Evolutionary conservation across 35 echinoderm and acorn worm genomes (phyloP).

Genomic region (Anneissia japonica): DNA sequence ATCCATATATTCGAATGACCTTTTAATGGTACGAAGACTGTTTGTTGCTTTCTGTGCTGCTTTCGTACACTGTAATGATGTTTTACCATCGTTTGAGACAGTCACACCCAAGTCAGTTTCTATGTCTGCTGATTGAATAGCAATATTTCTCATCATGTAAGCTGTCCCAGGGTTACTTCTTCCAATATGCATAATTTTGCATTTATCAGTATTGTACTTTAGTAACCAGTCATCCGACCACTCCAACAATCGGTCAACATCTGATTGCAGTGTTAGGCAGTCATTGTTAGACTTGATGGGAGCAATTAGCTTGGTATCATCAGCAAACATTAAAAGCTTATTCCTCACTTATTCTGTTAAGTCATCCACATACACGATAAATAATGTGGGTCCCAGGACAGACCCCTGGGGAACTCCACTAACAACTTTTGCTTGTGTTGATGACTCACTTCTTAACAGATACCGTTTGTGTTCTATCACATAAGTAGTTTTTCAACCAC

Average conservation of each 20-base stretch:
- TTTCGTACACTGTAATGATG: slow-evolving; percentile 8
- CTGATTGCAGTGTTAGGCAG: neutral
- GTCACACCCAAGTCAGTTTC: slow-evolving; percentile 5
- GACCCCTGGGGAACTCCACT: no score
- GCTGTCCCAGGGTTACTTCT: neutral
- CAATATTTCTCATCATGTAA: neutral
- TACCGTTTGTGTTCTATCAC: no score
- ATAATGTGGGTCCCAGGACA: no score
- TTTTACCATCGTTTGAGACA: slow-evolving; percentile 8
- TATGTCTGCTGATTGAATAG: neutral
- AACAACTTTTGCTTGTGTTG: no score
- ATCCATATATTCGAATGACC: neutral
- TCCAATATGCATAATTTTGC: slow-evolving; percentile 20
- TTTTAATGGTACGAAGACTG: neutral
- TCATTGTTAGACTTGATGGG: no score
- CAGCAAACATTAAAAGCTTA: no score
- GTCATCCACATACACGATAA: no score
- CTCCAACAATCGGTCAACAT: neutral
- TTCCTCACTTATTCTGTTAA: no score
- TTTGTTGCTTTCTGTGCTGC: slow-evolving; percentile 30
- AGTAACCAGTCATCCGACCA: slow-evolving; percentile 13
- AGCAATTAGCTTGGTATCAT: no score
- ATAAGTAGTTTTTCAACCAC: no score
- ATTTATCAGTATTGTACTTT: slow-evolving; percentile 8
- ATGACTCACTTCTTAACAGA: no score